Evolutionary conservation across 30 jellyfish, hydroid and myxozoan species (phyloP).

Genomic region (Nemopilema nomurai): DNA sequence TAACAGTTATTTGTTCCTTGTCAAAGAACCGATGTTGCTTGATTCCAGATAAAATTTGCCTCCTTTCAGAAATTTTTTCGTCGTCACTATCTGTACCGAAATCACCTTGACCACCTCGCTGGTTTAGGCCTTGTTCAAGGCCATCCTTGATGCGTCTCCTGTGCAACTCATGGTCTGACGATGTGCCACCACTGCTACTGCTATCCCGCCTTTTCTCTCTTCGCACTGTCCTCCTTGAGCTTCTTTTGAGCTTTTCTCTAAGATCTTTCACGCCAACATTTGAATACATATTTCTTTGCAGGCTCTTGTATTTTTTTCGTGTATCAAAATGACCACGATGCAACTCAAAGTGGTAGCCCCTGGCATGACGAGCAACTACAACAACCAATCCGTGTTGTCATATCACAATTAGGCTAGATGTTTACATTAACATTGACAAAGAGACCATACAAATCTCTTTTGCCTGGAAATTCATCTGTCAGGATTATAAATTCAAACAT

Average conservation of each 20-base stretch:
- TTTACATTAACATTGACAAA: no score
- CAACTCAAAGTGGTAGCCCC: neutral
- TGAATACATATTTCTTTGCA: constrained; percentile 20
- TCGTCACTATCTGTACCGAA: constrained; percentile 38
- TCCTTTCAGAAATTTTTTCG: constrained; percentile 16
- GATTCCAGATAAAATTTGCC: constrained; percentile 79
- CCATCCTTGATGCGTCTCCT: constrained; percentile 22
- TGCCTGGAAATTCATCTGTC: no score
- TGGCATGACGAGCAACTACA: neutral
- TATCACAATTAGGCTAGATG: no score
- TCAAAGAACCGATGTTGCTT: constrained; percentile 75
- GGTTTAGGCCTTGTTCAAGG: constrained; percentile 7
- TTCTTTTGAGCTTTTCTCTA: constrained; percentile 55
- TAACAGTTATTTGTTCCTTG: constrained; percentile 64
- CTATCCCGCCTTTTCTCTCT: neutral
- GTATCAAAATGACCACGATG: neutral
- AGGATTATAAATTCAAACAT: no score
- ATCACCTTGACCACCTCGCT: constrained; percentile 28
- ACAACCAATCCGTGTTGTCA: neutral
- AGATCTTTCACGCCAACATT: constrained; percentile 54
- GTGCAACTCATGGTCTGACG: constrained; percentile 16
- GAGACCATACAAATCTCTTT: no score
- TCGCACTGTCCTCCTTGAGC: neutral
- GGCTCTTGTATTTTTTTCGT: neutral
- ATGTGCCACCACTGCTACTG: constrained; percentile 46